These are phyloP conservation scores for Augochlora pura DNA, from an alignment of 1,140 invertebrate genomes.

Conservation along the genomic window DNA sequence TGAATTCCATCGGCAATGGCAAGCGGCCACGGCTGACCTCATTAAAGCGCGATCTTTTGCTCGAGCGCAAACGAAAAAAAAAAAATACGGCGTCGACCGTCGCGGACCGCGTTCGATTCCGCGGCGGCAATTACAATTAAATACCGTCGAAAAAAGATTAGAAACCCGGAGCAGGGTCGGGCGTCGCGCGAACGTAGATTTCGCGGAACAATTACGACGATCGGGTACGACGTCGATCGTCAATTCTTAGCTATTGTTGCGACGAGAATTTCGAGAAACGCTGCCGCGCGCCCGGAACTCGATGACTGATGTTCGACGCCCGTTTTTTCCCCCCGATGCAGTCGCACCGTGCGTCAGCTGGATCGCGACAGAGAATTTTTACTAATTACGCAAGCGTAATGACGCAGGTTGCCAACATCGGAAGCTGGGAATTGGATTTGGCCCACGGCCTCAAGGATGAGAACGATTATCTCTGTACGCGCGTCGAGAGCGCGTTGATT, in stretches of 20 bases:
- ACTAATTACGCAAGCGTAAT: conserved; percentile 27
- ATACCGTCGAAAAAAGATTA: no score
- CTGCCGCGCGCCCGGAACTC: neutral
- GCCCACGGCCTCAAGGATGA: neutral
- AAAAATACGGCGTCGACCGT: neutral
- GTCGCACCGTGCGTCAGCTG: conserved; percentile 13
- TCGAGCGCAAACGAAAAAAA: neutral
- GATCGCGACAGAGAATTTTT: conserved; percentile 9
- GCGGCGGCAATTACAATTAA: no score
- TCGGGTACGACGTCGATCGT: no score
- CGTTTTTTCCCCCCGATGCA: neutral
- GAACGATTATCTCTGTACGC: no score
- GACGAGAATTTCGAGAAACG: neutral
- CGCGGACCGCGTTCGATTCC: no score
- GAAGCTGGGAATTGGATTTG: neutral
- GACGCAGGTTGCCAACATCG: conserved; percentile 2
- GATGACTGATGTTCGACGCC: neutral
- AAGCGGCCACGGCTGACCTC: no score
- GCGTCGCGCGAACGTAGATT: no score
- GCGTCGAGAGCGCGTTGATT: neutral
- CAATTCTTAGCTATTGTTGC: neutral
- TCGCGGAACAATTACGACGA: neutral
- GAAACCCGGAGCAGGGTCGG: no score
- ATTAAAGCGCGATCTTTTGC: neutral
- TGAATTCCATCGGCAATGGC: neutral